Base-by-base conservation (phyloP, 2,797 vertebrate genomes). In the Potorous gilbertii region DNA sequence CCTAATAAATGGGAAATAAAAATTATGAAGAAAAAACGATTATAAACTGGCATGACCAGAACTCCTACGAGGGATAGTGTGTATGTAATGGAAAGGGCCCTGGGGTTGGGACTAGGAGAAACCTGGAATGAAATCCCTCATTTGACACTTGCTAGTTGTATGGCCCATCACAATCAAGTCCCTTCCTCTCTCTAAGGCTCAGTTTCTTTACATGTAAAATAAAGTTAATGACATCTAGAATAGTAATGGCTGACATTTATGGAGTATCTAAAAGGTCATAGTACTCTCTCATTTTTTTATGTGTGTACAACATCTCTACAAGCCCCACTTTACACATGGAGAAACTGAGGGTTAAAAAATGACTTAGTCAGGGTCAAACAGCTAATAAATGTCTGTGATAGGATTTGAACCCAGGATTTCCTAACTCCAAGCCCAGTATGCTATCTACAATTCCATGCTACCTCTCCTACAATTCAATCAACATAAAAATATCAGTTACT, bases 11-110 rank as follows among this genome's bases (percentile, higher is more conserved):
- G 34, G 50, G 93, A 94, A 92, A 10, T 90, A 93, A 91, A 96
- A 91, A 18, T 92, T 95, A 57, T 54, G 52, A 92, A 96, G 95
- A 95, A 92, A 97, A 18, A 89, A 1, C 21, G 92, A 27, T 29
- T 66, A 59, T 94, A 96, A 93, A 62, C 54, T 95, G 52, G 91
- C 90, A 95, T 5, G n/a, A 18, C 31, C 34, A 40, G n/a, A 74
- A 74, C n/a, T n/a, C 66, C 66, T 40, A 1, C 0, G n/a, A 16
- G 18, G n/a, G 66, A 5, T 31, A 34, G 56, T 57, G 27, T 28
- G 27, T 8, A 57, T 2, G 0, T 62, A 5, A 62, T 62, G 31
- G n/a, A 21, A 74, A 24, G 16, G 40, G 16, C n/a, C 31, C 66
- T 24, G 62, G 34, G 34, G 13, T 66, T 66, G 62, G 62, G 13